Evolutionary conservation across 2,797 vertebrate genomes (phyloP).

Genomic region (Dryobates pubescens): DNA sequence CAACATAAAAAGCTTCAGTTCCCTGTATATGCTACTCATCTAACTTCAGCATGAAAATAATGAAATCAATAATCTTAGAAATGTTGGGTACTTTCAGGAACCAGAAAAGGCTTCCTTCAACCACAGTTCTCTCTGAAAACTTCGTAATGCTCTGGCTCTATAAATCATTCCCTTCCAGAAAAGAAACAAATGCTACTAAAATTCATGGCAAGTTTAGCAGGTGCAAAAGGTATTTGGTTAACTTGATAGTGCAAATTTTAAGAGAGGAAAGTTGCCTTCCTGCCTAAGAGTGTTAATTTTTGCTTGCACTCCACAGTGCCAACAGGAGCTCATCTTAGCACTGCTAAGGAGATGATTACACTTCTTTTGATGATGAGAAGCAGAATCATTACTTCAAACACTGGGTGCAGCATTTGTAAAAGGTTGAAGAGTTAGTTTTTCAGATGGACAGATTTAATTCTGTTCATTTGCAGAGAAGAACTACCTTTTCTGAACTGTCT

Average conservation of each 20-base stretch:
- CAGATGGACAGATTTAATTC: not conserved
- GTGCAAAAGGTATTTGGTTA: not conserved
- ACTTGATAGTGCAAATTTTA: not conserved
- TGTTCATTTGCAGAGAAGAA: constrained; percentile 16
- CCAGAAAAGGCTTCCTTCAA: not conserved
- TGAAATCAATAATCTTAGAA: not conserved
- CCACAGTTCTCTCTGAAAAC: not conserved
- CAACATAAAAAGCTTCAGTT: not conserved
- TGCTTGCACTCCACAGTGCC: constrained; percentile 18
- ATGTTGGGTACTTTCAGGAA: not conserved
- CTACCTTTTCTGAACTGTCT: not conserved
- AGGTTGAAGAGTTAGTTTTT: constrained; percentile 16
- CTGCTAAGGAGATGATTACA: not conserved
- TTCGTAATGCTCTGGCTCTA: not conserved
- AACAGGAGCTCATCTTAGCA: constrained; percentile 27
- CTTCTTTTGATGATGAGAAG: constrained; percentile 29
- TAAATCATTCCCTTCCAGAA: not conserved
- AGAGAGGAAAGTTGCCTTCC: not conserved
- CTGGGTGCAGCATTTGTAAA: not conserved
- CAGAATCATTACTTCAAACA: not conserved
- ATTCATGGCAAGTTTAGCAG: not conserved
- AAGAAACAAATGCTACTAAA: not conserved
- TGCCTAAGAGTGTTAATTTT: not conserved
- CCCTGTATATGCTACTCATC: not conserved
- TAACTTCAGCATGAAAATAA: not conserved